phyloP scores from a whole-genome alignment of 2,888 invertebrate genomes.

The Epistrophe eligans region DNA sequence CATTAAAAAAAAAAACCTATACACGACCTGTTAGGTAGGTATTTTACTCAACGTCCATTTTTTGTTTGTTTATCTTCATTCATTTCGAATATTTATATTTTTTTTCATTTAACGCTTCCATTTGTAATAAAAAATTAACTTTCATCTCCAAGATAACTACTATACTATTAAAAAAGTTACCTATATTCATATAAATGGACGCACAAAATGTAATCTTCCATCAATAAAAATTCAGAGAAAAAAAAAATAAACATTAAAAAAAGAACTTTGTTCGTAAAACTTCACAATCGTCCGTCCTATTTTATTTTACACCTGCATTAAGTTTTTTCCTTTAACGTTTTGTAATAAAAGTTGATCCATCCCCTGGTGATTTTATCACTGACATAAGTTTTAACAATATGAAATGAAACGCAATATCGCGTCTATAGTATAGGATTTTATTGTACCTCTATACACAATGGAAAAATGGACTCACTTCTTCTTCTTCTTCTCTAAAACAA shows the following conservation, averaged over 20 bases:
- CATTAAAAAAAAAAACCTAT: background rate
- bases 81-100: background rate
- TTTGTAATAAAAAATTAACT: constrained; percentile 32
- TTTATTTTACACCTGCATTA: constrained; percentile 59
- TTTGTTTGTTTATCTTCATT: background rate
- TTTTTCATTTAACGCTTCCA: constrained; percentile 34
- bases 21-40: background rate
- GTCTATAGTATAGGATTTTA: constrained; percentile 56
- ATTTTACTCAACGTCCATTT: background rate
- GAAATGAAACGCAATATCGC: constrained; percentile 48
- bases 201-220: constrained; percentile 41
- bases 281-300: constrained; percentile 33
- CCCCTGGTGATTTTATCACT: constrained; percentile 38
- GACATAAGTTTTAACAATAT: constrained; percentile 42
- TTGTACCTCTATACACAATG: constrained; percentile 28
- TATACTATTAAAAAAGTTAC: constrained; percentile 48
- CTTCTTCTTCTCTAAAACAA: constrained; percentile 28
- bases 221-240: constrained; percentile 50
- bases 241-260: constrained; percentile 18
- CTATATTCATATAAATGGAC: constrained; percentile 34
- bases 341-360: constrained; percentile 53
- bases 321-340: constrained; percentile 8
- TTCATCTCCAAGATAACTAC: constrained; percentile 36
- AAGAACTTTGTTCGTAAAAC: constrained; percentile 45
- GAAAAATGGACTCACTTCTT: constrained; percentile 6